phyloP scores from a whole-genome alignment of 2,113 vertebrate genomes.

The Poeciliopsis occidentalis region DNA sequence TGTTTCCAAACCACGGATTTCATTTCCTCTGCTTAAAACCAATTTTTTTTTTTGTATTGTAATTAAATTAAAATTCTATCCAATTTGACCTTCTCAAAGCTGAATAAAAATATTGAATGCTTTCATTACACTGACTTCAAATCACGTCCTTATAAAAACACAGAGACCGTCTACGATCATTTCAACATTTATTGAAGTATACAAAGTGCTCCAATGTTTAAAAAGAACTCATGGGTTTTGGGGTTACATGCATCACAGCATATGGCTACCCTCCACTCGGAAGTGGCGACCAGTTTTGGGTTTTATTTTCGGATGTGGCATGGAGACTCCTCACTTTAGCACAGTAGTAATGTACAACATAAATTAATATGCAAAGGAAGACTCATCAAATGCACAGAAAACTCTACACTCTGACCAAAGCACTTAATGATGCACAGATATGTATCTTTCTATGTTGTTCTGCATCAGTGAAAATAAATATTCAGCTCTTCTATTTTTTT shows the following conservation, averaged over 20 bases:
- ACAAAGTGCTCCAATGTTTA: conserved; percentile 51
- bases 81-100: not conserved
- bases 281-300: conserved; percentile 59
- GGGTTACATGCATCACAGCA: conserved; percentile 62
- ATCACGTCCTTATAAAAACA: not conserved
- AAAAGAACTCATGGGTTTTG: not conserved
- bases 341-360: conserved; percentile 21
- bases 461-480: conserved; percentile 62
- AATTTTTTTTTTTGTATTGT: not conserved
- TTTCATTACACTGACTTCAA: not conserved
- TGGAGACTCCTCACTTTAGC: conserved; percentile 20
- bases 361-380: conserved; percentile 35
- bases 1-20: not conserved
- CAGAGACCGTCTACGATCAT: conserved; percentile 4
- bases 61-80: not conserved
- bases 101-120: conserved; percentile 19
- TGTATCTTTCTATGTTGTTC: conserved; percentile 10
- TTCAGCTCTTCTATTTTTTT: conserved; percentile 29
- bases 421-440: conserved; percentile 38
- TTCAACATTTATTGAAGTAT: conserved; percentile 63
- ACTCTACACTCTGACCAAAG: conserved; percentile 35
- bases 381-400: conserved; percentile 4
- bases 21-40: not conserved
- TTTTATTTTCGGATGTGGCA: conserved; percentile 47
- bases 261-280: conserved; percentile 44